phyloP scores from a whole-genome alignment of 2,113 vertebrate species.

The Gorsachius goisagi region DNA sequence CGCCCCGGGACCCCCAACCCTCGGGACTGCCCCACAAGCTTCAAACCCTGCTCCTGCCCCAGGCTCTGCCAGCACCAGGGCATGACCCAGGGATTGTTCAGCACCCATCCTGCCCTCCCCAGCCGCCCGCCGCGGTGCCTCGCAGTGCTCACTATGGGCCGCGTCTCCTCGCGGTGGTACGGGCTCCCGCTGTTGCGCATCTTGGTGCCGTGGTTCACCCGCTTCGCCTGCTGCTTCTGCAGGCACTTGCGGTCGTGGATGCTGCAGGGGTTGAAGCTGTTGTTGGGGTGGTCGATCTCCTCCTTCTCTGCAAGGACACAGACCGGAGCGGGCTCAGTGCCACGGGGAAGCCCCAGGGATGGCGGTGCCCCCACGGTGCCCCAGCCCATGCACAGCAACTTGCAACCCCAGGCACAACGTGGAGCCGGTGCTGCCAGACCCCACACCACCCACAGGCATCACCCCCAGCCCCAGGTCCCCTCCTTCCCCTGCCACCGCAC shows the following conservation, averaged over 20 bases:
- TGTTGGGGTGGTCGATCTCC: slow-evolving; percentile 86
- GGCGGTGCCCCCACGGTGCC: rapidly evolving
- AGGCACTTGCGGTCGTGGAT: slow-evolving; percentile 88
- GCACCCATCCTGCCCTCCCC: background rate
- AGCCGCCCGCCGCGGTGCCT: background rate
- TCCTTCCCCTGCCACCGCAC: background rate
- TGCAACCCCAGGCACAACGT: rapidly evolving
- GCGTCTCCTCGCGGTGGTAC: slow-evolving; percentile 76
- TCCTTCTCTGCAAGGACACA: slow-evolving; percentile 76
- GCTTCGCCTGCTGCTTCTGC: slow-evolving; percentile 84
- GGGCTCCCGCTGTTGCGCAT: slow-evolving; percentile 77
- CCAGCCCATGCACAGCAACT: background rate
- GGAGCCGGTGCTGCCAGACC: background rate
- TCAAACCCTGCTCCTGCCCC: background rate
- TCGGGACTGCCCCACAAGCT: background rate
- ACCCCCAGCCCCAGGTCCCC: background rate
- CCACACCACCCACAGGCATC: rapidly evolving
- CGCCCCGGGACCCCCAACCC: rapidly evolving
- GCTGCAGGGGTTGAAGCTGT: slow-evolving; percentile 89
- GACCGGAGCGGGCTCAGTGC: background rate
- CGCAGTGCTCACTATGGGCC: slow-evolving; percentile 74
- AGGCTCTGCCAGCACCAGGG: background rate
- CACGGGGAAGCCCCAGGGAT: rapidly evolving
- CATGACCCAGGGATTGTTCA: background rate
- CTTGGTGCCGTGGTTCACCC: slow-evolving; percentile 79